Evolutionary conservation across 2,113 vertebrate genomes (phyloP).

Genomic region (Athene noctua): DNA sequence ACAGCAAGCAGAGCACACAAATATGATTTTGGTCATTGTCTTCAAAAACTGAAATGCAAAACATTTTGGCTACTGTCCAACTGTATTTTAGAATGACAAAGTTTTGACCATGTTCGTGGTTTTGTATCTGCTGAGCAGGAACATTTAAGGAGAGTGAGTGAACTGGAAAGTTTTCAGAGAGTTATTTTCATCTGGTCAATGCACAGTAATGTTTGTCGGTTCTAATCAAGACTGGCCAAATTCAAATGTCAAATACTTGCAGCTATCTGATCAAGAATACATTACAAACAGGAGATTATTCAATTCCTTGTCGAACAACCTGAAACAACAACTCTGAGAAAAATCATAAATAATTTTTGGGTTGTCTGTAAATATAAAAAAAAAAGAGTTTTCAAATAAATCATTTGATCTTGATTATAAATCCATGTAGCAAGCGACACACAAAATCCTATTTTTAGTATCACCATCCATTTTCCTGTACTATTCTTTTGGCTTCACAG

Average conservation of each 20-base stretch:
- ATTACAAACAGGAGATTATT: neutral
- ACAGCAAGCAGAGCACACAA: slow-evolving; percentile 4
- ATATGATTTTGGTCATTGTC: neutral
- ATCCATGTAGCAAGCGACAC: neutral
- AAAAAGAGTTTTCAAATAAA: neutral
- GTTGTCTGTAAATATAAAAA: neutral
- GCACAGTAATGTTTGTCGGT: neutral
- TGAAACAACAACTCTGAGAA: neutral
- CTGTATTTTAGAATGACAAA: neutral
- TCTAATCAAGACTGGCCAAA: neutral
- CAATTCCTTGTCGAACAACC: neutral
- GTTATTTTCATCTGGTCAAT: neutral
- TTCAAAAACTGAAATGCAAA: neutral
- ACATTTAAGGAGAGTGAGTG: neutral
- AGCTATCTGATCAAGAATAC: neutral
- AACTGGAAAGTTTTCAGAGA: neutral
- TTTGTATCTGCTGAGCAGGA: neutral
- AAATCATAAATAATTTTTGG: neutral
- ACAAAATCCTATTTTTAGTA: neutral
- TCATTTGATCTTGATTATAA: neutral
- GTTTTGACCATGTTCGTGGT: neutral
- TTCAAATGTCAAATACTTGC: neutral
- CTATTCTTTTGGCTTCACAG: neutral
- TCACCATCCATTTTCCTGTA: slow-evolving; percentile 2
- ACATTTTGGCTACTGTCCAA: neutral